Base-by-base conservation (phyloP, 2,888 invertebrate genomes). In the Pollenia angustigena region DNA sequence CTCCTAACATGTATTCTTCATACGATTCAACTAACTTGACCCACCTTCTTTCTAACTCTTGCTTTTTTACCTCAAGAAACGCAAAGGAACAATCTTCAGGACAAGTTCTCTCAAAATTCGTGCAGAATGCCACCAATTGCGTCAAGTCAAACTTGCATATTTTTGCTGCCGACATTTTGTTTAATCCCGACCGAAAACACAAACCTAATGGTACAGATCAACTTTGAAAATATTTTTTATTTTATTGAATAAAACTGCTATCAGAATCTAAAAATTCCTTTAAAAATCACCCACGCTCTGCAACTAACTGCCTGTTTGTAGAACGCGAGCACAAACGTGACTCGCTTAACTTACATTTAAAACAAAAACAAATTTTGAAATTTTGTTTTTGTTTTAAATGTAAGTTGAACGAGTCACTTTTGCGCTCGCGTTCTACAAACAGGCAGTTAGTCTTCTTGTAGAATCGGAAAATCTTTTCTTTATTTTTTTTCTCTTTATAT, bases 11-110 rank as follows among this genome's bases (percentile, higher is more conserved):
- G 32, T 68, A 50, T 48, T 48, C 66, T 2, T 66, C 66, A 14
- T 48, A 68, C 6, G 66, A 50, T 9, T 68, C 46, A 12, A 68
- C 23, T 10, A 50, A 50, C 8, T 58, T 60, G 2, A 12, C 40
- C 58, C 58, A 58, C n/a, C 50, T n/a, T 50, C 50, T 50, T n/a
- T 50, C 50, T 50, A 50, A 50, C 6, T 50, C 50, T 50, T 50
- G 50, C n/a, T 50, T 50, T 50, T 50, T 50, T 0, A 50, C 50
- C 14, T 50, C 50, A 50, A 50, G 50, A 50, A n/a, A 58, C 14
- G 32, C 14, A 1, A 32, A 32, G 6, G 58, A 58, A 32, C 58
- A 58, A 58, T 32, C 58, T 14, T 7, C 14, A 4, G 58, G 12
- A 32, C 58, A 58, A 14, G 58, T 58, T 58, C 32, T 58, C 12